These are phyloP conservation scores for Phacellophora camtschatica DNA, from an alignment of 30 jellyfish, hydroid and myxozoan species.

Conservation along the genomic window DNA sequence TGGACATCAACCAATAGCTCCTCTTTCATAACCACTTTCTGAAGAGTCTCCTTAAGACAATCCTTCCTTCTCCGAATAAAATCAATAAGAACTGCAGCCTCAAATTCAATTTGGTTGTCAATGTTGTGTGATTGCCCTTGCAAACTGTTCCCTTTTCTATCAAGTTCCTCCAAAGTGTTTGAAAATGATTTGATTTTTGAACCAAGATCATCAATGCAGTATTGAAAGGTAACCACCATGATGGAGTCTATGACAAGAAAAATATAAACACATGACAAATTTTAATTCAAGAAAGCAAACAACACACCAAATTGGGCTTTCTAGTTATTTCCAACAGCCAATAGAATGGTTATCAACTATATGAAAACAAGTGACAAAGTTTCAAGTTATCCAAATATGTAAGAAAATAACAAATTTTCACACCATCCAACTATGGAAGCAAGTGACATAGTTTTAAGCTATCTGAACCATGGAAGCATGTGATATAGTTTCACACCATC, in stretches of 20 bases:
- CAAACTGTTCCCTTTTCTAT: not conserved
- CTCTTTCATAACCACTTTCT: constrained; percentile 8
- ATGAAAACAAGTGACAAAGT: too few relatives aligned
- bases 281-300: not conserved
- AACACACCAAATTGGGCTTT: not conserved
- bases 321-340: too few relatives aligned
- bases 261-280: not conserved
- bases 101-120: not conserved
- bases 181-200: not conserved
- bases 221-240: constrained; percentile 30
- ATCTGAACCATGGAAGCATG: too few relatives aligned
- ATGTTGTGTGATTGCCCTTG: not conserved
- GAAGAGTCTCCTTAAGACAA: not conserved
- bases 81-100: not conserved
- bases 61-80: constrained; percentile 15
- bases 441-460: too few relatives aligned
- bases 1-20: not conserved
- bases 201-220: constrained; percentile 13
- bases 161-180: not conserved
- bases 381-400: too few relatives aligned
- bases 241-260: not conserved
- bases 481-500: too few relatives aligned
- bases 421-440: too few relatives aligned
- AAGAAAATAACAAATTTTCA: too few relatives aligned
- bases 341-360: too few relatives aligned